Percentiles rank a stretch among this genome's conserved stretches.
phyloP scores from a whole-genome alignment of 2,113 vertebrate species.

The Podocnemis expansa region DNA sequence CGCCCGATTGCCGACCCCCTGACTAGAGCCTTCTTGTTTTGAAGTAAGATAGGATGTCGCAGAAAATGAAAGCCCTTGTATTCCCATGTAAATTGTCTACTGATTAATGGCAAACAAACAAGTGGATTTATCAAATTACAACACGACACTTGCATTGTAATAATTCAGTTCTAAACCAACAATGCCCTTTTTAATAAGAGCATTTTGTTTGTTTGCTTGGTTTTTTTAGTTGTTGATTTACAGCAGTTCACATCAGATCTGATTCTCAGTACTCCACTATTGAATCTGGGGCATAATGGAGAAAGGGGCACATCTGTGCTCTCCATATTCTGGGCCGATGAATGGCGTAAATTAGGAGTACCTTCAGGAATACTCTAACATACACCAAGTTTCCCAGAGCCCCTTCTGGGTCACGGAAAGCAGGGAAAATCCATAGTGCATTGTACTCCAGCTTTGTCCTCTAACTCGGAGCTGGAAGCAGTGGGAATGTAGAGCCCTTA shows the following conservation, averaged over 20 bases:
- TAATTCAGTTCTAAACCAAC: background rate
- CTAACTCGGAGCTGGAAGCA: background rate
- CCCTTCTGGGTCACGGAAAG: background rate
- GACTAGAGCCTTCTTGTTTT: background rate
- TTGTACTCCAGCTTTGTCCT: background rate
- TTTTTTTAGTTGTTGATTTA: background rate
- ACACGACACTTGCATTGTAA: background rate
- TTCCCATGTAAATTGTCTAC: background rate
- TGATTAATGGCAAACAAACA: background rate
- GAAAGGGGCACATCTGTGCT: background rate
- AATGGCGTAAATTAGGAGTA: background rate
- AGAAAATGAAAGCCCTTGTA: conserved; percentile 3
- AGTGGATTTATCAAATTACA: background rate
- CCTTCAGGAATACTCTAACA: background rate
- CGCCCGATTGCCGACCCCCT: too few relatives aligned
- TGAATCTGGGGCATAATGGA: background rate
- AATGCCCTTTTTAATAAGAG: background rate
- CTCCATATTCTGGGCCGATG: background rate
- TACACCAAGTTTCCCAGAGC: background rate
- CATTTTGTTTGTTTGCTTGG: too few relatives aligned
- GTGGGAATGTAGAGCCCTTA: background rate
- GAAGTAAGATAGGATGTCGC: background rate
- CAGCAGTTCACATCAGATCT: background rate
- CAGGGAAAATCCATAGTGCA: background rate
- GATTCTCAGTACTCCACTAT: background rate